A percentile compares a stretch with the other conserved stretches of the same genome.
Conservation (phyloP, 2,888 invertebrate genomes). For the Eristalis pertinax region DNA sequence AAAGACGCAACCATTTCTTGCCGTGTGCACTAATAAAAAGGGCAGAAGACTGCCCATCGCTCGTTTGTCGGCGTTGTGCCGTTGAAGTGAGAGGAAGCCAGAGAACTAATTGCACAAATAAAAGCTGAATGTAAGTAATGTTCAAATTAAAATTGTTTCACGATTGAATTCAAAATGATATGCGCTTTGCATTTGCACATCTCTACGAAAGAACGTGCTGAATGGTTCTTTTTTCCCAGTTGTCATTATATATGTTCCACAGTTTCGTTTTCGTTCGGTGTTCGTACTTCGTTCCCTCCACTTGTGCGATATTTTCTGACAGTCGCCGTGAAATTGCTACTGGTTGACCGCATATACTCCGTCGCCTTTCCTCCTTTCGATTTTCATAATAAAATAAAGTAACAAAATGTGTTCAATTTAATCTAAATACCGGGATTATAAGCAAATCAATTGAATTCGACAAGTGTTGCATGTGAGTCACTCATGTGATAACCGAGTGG, state of each 20-base stretch:
- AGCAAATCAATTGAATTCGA: slow-evolving; percentile 21
- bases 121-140: neutral
- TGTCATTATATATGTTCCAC: slow-evolving; percentile 47
- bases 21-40: neutral
- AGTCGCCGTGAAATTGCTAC: slow-evolving; percentile 33
- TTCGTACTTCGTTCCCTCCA: neutral
- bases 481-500: slow-evolving; percentile 3
- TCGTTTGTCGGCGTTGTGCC: neutral
- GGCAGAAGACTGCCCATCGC: neutral
- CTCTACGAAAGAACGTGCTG: slow-evolving; percentile 5
- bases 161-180: neutral
- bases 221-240: neutral
- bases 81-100: neutral
- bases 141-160: neutral
- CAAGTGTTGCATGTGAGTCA: slow-evolving; percentile 11
- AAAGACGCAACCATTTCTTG: neutral
- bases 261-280: neutral
- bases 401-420: slow-evolving; percentile 5
- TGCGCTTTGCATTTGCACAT: slow-evolving; percentile 3
- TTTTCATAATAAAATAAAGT: neutral
- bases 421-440: neutral
- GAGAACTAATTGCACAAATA: neutral
- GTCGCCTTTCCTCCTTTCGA: slow-evolving; percentile 9
- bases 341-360: slow-evolving; percentile 41
- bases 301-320: slow-evolving; percentile 31